Percentiles rank a stretch among this genome's conserved stretches.
These are phyloP conservation scores for Narcine bancroftii DNA, from an alignment of 2,113 vertebrate species.

Conservation along the genomic window DNA sequence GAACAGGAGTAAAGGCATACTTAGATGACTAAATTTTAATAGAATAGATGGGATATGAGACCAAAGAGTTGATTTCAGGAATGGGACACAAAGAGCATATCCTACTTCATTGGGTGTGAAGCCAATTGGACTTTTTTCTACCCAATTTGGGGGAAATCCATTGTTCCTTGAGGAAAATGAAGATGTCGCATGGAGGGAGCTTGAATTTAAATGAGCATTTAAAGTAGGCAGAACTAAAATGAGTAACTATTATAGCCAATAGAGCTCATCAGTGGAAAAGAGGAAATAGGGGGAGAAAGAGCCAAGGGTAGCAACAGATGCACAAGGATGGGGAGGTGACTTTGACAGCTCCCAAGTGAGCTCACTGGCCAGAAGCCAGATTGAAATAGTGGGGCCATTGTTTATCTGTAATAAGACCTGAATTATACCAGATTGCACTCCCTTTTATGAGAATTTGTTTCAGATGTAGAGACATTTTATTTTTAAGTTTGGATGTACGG, in stretches of 20 bases:
- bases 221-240: background rate
- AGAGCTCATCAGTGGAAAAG: background rate
- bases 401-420: background rate
- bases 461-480: too few species aligned
- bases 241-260: background rate
- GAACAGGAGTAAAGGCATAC: too few species aligned
- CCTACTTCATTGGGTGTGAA: too few species aligned
- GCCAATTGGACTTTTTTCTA: too few species aligned
- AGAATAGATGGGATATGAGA: too few species aligned
- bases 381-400: background rate
- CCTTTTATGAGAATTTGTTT: background rate
- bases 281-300: background rate
- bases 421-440: background rate
- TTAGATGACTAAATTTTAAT: too few species aligned
- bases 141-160: background rate
- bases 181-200: background rate
- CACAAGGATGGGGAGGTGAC: background rate
- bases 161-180: background rate
- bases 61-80: too few species aligned
- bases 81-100: too few species aligned
- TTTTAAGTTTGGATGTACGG: too few species aligned
- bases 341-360: background rate
- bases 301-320: background rate
- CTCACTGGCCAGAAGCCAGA: background rate
- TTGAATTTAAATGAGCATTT: background rate